Evolutionary conservation across 2,888 invertebrate genomes (phyloP), one percentile per base, ranked within the genome.

Genomic region (Diaphora mendica): DNA sequence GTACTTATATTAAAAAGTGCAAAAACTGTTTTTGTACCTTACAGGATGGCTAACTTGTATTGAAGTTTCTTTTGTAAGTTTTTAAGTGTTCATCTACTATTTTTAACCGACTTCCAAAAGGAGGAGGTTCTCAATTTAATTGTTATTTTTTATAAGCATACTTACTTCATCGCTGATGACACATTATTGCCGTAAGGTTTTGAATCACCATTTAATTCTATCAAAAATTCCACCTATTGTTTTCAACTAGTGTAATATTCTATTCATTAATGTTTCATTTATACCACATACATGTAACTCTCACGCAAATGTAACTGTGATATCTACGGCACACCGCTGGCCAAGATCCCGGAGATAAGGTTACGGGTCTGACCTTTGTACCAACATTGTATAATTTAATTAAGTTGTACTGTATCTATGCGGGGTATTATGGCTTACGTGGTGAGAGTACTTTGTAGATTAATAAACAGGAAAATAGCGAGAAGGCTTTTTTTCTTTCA

Each of bases 341-440:
- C 65, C 30, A 62, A 62, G 62, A 62, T 62, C 30, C 8, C 30
- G 15, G 62, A 30, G 62, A 62, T 62, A 30, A 62, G 62, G 30
- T 62, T 30, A 62, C 30, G 7, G 7, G 30, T 62, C 7, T 7
- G 62, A 62, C 62, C 62, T 62, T 62, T 30, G 2, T 3, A 62
- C 59, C 30, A 62, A 30, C 30, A 17, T 62, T 30, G 5, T 62
- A 30, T 62, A 62, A 62, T 62, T 62, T 62, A 62, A 62, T 62
- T 62, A 62, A 62, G 62, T 62, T 67, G 42, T 26, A 30, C 66
- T 44, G 44, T 44, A 44, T 42, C 44, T 42, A 44, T 67, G 44
- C 15, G 30, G 5, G 7, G 30, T 35, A 67, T 30, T 9, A 30
- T 44, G 26, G 15, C 35, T 26, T 42, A 69, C 26, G 59, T 13